Evolutionary conservation across 2,113 vertebrate species (phyloP).

Genomic region (Burhinus oedicnemus): DNA sequence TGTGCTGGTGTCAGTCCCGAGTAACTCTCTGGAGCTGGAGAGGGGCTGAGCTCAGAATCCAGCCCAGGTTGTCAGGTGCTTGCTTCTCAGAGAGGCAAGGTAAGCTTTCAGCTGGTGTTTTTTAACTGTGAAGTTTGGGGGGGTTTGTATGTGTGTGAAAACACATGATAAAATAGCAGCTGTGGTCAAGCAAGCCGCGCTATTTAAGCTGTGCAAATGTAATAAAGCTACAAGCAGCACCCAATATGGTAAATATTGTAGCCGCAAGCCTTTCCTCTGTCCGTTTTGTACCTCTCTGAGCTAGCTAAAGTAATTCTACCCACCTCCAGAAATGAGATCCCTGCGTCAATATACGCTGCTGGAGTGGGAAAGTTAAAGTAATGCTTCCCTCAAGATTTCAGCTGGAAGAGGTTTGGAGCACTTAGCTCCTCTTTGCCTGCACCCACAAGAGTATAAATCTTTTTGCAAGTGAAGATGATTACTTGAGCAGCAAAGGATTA

Average conservation of each 20-base stretch:
- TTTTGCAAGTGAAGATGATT: constrained; percentile 40
- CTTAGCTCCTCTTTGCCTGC: background rate
- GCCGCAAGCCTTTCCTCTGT: background rate
- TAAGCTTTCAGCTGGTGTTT: background rate
- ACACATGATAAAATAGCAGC: background rate
- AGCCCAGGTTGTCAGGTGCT: background rate
- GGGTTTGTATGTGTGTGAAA: background rate
- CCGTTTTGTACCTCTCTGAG: background rate
- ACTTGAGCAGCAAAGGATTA: constrained; percentile 51
- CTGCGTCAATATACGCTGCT: background rate
- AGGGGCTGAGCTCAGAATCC: background rate
- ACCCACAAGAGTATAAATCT: constrained; percentile 31
- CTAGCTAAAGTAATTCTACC: background rate
- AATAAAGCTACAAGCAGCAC: background rate
- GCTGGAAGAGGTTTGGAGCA: background rate
- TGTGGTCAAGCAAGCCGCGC: constrained; percentile 33
- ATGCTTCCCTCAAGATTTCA: background rate
- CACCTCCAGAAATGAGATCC: background rate
- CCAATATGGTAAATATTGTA: background rate
- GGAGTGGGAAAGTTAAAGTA: background rate
- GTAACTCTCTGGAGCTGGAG: accelerated
- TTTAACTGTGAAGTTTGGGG: background rate
- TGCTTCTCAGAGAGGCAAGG: background rate
- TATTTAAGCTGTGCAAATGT: background rate
- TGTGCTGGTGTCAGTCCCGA: accelerated